Percentiles rank a stretch among this genome's conserved stretches.
phyloP scores from a whole-genome alignment of 2,888 invertebrate species.

The Liodrosophila aerea region DNA sequence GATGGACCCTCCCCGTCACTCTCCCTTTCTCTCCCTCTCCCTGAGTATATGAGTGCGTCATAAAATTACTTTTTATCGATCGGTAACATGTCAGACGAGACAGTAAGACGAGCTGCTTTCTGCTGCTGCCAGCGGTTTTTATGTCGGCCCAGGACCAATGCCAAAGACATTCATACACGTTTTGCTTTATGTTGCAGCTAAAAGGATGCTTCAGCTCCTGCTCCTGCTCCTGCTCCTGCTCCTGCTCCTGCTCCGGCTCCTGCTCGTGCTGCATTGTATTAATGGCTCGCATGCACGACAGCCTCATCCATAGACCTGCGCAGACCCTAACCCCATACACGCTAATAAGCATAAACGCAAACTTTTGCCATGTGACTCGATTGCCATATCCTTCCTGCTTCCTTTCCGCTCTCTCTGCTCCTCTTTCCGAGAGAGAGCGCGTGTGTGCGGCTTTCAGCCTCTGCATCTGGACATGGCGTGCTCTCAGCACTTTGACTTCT shows the following conservation, averaged over 20 bases:
- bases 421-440: too few relatives aligned
- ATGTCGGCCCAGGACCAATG: slow-evolving; percentile 54
- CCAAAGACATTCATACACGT: slow-evolving; percentile 66
- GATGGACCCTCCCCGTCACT: slow-evolving; percentile 9
- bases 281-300: slow-evolving; percentile 67
- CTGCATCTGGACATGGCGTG: slow-evolving; percentile 37
- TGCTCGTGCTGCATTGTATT: slow-evolving; percentile 57
- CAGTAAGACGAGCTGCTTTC: slow-evolving; percentile 37
- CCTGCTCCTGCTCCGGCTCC: too few relatives aligned
- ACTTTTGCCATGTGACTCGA: slow-evolving; percentile 55
- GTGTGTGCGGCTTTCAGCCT: background rate
- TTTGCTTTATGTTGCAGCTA: slow-evolving; percentile 67
- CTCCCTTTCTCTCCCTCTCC: background rate
- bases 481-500: slow-evolving; percentile 67
- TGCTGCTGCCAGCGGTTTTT: slow-evolving; percentile 54
- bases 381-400: slow-evolving; percentile 45
- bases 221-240: background rate
- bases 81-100: slow-evolving; percentile 65
- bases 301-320: slow-evolving; percentile 15
- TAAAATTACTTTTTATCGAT: slow-evolving; percentile 80
- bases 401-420: background rate
- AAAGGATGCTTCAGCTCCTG: slow-evolving; percentile 56
- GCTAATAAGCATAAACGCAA: slow-evolving; percentile 75
- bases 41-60: slow-evolving; percentile 67
- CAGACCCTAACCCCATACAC: too few relatives aligned